Base-by-base conservation (phyloP, 2,888 invertebrate genomes). In the Andrena chrysosceles region DNA sequence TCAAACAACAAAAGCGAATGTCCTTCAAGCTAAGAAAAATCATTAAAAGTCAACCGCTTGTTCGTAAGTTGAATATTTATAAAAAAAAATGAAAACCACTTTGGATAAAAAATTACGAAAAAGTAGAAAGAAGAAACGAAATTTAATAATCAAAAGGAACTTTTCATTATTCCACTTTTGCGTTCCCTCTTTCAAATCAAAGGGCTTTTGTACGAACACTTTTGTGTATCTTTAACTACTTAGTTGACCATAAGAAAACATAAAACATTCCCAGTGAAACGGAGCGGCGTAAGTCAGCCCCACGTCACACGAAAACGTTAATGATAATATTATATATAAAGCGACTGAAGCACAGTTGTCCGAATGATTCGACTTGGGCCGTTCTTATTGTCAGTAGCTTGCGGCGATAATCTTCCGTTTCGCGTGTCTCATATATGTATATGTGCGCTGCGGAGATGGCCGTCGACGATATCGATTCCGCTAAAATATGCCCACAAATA, bases 321-420 rank as follows among this genome's bases (percentile, higher is more conserved):
- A 29, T n/a, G n/a, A n/a, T n/a, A n/a, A n/a, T n/a, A n/a, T n/a
- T n/a, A n/a, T n/a, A 10, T 0, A 16, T 31, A 20, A 23, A 49
- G 5, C 2, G 20, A 20, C 20, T 29, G 20, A 16, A 29, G 7
- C 31, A n/a, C 42, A 1, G 59, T 23, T 49, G 2, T 26, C 33
- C n/a, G 13, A 6, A 33, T 33, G 23, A 20, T 23, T 23, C 23
- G n/a, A 29, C 13, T 49, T 20, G 31, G 29, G 29, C 26, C 66
- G 54, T 20, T 33, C 33, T 68, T 16, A 35, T 54, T 54, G 3
- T 7, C 33, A 54, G 52, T 10, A 23, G 20, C n/a, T 69, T 33
- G n/a, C 67, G 67, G 42, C 13, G n/a, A 5, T 20, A 69, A 68
- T 29, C 13, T 35, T 31, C 77, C 6, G 20, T 60, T 71, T 10